phyloP scores from a whole-genome alignment of 2,888 invertebrate species.

The Meganola albula region DNA sequence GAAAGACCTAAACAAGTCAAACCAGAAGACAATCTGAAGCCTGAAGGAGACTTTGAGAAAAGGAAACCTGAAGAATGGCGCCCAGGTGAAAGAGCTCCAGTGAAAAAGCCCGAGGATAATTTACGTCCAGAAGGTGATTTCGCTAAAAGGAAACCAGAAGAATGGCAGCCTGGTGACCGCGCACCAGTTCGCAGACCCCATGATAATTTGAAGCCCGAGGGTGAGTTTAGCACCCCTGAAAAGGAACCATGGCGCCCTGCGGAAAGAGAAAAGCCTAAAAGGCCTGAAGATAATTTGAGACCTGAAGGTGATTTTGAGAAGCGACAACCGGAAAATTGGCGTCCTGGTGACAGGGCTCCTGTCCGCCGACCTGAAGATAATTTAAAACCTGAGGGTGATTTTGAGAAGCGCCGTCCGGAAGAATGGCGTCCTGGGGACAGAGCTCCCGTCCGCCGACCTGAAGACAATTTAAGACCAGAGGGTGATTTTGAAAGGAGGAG shows the following conservation, averaged over 20 bases:
- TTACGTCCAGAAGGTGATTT: conserved; percentile 76
- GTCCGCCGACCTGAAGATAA: conserved; percentile 12
- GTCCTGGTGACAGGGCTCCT: conserved; percentile 45
- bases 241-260: conserved; percentile 71
- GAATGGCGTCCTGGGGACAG: conserved; percentile 10
- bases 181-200: conserved; percentile 68
- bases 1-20: conserved; percentile 78
- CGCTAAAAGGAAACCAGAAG: conserved; percentile 41
- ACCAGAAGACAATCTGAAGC: conserved; percentile 78
- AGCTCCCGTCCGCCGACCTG: conserved; percentile 55
- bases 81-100: conserved; percentile 66
- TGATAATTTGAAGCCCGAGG: conserved; percentile 48
- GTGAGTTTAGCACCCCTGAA: conserved; percentile 51
- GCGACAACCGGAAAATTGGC: conserved; percentile 49
- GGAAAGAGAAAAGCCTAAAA: conserved; percentile 50
- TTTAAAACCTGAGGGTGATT: conserved; percentile 16
- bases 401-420: conserved; percentile 44
- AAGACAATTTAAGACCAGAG: conserved; percentile 70
- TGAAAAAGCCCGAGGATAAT: conserved; percentile 70
- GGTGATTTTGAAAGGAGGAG: conserved; percentile 68
- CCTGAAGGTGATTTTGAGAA: conserved; percentile 75
- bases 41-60: conserved; percentile 74
- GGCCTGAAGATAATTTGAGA: conserved; percentile 69
- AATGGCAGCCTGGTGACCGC: conserved; percentile 64
- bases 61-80: conserved; percentile 59